phyloP scores from a whole-genome alignment of 2,113 vertebrate species.

The Climacteris rufus region DNA sequence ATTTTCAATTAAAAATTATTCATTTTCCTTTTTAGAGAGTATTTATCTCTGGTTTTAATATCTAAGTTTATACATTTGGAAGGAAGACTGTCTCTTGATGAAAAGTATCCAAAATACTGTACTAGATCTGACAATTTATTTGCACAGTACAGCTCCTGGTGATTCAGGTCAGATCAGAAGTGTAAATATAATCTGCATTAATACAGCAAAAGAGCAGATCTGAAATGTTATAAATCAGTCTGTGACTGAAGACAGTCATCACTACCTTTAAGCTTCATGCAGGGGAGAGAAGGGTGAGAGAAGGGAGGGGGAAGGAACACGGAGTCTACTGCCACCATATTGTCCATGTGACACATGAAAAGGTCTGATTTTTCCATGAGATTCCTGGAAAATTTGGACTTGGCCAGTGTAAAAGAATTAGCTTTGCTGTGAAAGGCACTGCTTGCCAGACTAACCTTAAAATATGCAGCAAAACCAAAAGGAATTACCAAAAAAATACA shows the following conservation, averaged over 20 bases:
- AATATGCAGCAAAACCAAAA: background rate
- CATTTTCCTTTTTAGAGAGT: background rate
- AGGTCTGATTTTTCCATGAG: background rate
- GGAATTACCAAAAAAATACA: background rate
- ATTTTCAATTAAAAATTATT: background rate
- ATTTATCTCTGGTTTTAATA: background rate
- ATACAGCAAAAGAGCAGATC: background rate
- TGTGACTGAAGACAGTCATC: background rate
- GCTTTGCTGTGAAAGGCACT: background rate
- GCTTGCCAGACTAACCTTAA: background rate
- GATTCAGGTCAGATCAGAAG: background rate
- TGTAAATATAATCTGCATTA: background rate
- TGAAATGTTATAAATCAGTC: background rate
- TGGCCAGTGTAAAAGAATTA: background rate
- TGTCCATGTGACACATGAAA: background rate
- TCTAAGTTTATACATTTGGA: background rate
- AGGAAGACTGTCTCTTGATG: background rate
- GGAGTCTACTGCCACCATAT: background rate
- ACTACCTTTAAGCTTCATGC: background rate
- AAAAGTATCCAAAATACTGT: background rate
- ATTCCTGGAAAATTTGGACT: background rate
- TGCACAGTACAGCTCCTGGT: background rate
- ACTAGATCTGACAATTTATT: background rate
- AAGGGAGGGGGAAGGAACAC: background rate
- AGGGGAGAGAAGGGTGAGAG: background rate